A percentile compares a stretch with the other conserved stretches of the same genome.
phyloP scores from a whole-genome alignment of 2,888 invertebrate species.

The Apamea monoglypha region DNA sequence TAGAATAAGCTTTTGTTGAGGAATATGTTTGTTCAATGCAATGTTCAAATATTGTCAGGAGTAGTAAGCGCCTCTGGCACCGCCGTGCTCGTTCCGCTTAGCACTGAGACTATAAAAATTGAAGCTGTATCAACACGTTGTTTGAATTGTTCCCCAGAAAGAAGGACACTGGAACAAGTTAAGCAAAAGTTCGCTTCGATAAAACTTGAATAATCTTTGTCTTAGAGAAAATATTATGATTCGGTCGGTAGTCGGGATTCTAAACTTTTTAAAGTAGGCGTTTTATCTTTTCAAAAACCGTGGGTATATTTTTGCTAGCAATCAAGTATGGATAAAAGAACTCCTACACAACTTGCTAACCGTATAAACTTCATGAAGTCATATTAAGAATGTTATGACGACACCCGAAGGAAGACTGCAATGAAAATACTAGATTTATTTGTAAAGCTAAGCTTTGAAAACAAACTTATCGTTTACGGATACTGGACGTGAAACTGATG shows the following conservation, averaged over 20 bases:
- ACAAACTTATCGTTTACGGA: conserved; percentile 67
- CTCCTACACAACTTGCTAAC: conserved; percentile 1
- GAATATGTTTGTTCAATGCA: conserved; percentile 71
- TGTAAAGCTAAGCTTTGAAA: conserved; percentile 62
- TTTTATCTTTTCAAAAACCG: conserved; percentile 27
- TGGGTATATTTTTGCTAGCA: conserved; percentile 7
- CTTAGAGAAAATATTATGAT: conserved; percentile 47
- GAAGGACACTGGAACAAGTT: conserved; percentile 46
- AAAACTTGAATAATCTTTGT: conserved; percentile 45
- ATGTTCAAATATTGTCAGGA: conserved; percentile 77
- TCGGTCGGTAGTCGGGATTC: conserved; percentile 22
- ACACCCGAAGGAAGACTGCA: conserved; percentile 17
- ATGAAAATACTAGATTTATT: conserved; percentile 45
- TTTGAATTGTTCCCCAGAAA: conserved; percentile 49
- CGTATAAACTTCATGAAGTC: conserved; percentile 5
- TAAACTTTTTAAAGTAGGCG: conserved; percentile 29
- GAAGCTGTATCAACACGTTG: conserved; percentile 68
- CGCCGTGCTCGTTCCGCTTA: conserved; percentile 44
- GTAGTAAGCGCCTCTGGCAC: conserved; percentile 72
- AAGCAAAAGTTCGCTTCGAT: conserved; percentile 40
- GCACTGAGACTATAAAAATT: conserved; percentile 68
- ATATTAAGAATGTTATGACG: conserved; percentile 24
- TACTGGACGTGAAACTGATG: conserved; percentile 65
- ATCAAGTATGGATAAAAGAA: conserved; percentile 4
- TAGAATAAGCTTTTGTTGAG: conserved; percentile 71